Percentiles rank a stretch among this genome's conserved stretches.
Conservation (phyloP, 1,140 invertebrate genomes). For the Formica selysi region DNA sequence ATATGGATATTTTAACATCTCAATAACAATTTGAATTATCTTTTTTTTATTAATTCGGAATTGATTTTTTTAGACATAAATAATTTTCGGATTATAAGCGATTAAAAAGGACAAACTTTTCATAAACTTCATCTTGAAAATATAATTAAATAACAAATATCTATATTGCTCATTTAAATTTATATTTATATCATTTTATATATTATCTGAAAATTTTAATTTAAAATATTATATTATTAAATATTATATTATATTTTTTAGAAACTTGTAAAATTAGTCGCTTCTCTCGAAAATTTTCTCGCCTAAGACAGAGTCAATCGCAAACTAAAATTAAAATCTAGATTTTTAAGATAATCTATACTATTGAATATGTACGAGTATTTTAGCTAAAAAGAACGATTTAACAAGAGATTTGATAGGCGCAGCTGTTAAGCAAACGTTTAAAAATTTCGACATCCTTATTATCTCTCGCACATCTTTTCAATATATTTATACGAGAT, state of each 20-base stretch:
- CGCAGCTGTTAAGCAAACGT: background rate
- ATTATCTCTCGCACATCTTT: background rate
- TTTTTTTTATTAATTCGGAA: background rate
- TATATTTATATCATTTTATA: background rate
- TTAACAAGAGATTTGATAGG: background rate
- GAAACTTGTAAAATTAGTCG: background rate
- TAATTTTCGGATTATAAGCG: background rate
- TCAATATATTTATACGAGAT: constrained; percentile 43
- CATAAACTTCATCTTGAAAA: background rate
- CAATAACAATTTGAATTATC: background rate
- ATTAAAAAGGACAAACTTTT: background rate
- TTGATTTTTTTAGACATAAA: background rate
- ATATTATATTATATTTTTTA: background rate
- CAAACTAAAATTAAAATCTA: constrained; percentile 12
- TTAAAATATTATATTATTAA: no score
- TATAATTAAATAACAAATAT: background rate
- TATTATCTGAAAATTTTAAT: no score
- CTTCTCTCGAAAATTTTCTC: background rate
- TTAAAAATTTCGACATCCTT: constrained; percentile 26
- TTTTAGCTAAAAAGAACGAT: background rate
- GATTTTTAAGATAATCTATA: background rate
- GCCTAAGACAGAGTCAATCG: background rate
- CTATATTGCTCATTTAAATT: background rate
- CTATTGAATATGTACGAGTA: background rate
- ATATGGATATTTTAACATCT: background rate